phyloP scores from a whole-genome alignment of 2,113 vertebrate species.

The Scytalopus superciliaris region DNA sequence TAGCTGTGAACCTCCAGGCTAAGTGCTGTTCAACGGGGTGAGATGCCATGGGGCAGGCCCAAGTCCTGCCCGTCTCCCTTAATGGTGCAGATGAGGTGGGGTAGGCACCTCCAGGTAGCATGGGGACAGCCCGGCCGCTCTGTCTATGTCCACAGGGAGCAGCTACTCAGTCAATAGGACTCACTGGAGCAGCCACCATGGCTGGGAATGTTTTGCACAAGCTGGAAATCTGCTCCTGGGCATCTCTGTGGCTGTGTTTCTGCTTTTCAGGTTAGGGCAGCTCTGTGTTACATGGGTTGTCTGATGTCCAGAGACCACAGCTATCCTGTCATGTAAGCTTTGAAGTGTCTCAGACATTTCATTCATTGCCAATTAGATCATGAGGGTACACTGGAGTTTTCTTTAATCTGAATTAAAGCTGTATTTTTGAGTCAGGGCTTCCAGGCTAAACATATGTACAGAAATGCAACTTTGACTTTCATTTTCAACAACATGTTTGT shows the following conservation, averaged over 20 bases:
- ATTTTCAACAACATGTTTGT: neutral
- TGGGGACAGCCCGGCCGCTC: fast-evolving
- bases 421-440: neutral
- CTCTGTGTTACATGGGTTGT: neutral
- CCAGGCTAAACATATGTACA: neutral
- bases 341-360: neutral
- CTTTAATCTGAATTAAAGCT: neutral
- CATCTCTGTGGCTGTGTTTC: neutral
- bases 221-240: neutral
- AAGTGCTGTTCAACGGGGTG: too few species aligned
- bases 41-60: neutral
- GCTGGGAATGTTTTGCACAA: neutral
- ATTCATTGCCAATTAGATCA: neutral
- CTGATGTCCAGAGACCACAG: neutral
- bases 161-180: neutral
- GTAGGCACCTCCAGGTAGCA: neutral
- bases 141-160: fast-evolving
- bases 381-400: neutral
- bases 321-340: neutral
- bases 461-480: neutral
- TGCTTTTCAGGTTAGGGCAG: neutral
- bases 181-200: fast-evolving
- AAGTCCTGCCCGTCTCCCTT: neutral
- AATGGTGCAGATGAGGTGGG: neutral
- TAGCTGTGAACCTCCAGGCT: neutral